Conservation (phyloP, 1,140 invertebrate genomes). For the Bombus fervidus region DNA sequence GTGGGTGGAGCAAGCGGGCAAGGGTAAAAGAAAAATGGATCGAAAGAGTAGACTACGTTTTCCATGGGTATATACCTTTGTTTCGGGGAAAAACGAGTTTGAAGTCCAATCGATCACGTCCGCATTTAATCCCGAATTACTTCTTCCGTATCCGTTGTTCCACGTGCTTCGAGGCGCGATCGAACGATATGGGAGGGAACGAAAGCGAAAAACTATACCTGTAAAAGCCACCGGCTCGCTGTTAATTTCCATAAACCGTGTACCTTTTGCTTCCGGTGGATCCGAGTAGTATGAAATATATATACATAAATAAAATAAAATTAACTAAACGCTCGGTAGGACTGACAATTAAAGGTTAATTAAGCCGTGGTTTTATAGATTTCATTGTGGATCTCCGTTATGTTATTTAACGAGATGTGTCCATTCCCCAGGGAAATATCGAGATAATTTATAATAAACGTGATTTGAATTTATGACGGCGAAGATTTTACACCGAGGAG, state of each 20-base stretch:
- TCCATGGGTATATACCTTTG: neutral
- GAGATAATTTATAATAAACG: neutral
- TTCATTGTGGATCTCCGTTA: neutral
- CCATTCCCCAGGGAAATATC: neutral
- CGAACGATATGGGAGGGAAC: neutral
- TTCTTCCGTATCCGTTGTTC: neutral
- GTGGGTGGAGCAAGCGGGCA: neutral
- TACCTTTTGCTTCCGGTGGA: neutral
- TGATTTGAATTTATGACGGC: neutral
- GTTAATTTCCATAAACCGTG: neutral
- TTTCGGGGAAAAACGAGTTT: slow-evolving; percentile 19
- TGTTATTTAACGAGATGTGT: slow-evolving; percentile 3
- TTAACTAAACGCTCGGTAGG: neutral
- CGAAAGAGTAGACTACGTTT: neutral
- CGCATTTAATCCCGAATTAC: slow-evolving; percentile 28
- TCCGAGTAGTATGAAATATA: neutral
- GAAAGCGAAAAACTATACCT: neutral
- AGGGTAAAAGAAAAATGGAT: slow-evolving; percentile 12
- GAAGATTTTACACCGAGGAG: neutral
- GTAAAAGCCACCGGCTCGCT: neutral
- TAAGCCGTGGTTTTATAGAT: neutral
- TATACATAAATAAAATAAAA: slow-evolving; percentile 11
- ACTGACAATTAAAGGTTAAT: slow-evolving; percentile 26
- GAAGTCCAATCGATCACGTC: slow-evolving; percentile 14
- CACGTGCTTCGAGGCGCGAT: neutral